phyloP scores from a whole-genome alignment of 35 echinoderm and acorn worm species.

The Apostichopus californicus region DNA sequence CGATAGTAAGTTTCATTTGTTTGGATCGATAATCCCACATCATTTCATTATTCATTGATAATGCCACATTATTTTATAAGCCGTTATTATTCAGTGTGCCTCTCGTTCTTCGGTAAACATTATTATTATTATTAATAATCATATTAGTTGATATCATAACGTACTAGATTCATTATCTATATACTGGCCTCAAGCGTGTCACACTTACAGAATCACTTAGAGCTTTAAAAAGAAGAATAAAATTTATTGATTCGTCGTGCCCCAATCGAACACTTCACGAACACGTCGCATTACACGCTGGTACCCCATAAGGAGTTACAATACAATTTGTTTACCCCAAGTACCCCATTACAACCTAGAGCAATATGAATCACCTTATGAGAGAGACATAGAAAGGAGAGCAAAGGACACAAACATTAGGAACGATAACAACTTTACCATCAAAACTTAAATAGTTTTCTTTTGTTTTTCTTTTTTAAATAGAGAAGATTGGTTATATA shows the following conservation, averaged over 20 bases:
- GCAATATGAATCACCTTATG: not conserved
- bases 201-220: conserved; percentile 4
- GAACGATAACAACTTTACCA: not conserved
- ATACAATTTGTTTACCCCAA: not conserved
- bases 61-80: no score
- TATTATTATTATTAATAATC: no score
- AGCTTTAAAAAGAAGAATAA: not conserved
- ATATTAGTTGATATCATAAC: no score
- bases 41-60: no score
- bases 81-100: no score
- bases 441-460: not conserved
- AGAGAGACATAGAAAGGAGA: not conserved
- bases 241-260: not conserved
- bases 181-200: not conserved
- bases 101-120: no score
- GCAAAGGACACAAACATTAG: not conserved
- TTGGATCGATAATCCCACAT: no score
- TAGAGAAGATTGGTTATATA: no score
- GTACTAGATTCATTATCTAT: no score
- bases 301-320: conserved; percentile 13
- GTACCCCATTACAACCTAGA: not conserved
- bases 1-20: no score
- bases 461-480: no score
- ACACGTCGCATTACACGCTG: not conserved
- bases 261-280: not conserved